phyloP scores from a whole-genome alignment of 1,140 invertebrate genomes.

The Nilaparvata lugens region DNA sequence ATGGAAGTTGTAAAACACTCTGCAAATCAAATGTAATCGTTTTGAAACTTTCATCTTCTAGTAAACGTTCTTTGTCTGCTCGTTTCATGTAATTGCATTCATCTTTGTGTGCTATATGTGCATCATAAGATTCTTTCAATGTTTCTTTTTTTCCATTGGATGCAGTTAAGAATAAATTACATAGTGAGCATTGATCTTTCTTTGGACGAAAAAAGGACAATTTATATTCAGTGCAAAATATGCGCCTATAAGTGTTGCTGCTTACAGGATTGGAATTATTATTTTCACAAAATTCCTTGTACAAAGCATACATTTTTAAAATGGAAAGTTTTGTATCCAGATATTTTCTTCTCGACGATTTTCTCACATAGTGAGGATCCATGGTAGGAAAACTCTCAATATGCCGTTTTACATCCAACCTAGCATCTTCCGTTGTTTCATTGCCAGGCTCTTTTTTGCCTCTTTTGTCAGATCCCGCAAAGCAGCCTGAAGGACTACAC shows the following conservation, averaged over 20 bases:
- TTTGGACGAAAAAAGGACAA: background rate
- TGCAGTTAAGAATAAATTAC: background rate
- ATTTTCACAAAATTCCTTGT: too few relatives aligned
- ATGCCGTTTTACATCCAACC: background rate
- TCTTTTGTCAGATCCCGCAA: too few relatives aligned
- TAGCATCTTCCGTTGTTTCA: background rate
- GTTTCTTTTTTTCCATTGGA: too few relatives aligned
- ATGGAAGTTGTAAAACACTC: conserved; percentile 25
- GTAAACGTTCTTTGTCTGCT: background rate
- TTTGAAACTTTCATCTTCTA: conserved; percentile 15
- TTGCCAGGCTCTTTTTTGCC: background rate
- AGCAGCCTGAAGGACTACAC: too few relatives aligned
- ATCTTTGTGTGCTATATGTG: background rate
- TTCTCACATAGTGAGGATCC: background rate
- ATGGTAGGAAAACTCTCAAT: background rate
- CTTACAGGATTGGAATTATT: too few relatives aligned
- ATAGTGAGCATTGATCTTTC: background rate
- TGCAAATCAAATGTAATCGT: conserved; percentile 23
- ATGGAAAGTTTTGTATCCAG: background rate
- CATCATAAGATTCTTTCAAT: too few relatives aligned
- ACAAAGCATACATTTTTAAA: background rate
- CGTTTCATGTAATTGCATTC: background rate
- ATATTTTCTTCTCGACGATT: background rate
- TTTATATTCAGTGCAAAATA: background rate
- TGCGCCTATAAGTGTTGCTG: too few relatives aligned